phyloP scores from a whole-genome alignment of 1,140 invertebrate genomes.

The Ceratitis capitata region DNA sequence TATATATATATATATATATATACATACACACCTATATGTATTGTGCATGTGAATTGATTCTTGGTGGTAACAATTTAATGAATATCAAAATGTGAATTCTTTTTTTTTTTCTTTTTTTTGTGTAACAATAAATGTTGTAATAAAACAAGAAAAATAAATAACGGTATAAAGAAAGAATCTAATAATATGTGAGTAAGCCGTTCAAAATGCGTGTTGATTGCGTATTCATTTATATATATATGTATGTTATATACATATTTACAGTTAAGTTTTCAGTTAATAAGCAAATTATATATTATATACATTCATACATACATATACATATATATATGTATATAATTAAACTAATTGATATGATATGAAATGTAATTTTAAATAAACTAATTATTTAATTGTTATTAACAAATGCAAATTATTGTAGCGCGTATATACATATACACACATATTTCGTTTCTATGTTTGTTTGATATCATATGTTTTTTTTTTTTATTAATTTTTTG shows the following conservation, averaged over 20 bases:
- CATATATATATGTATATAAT: too few relatives aligned
- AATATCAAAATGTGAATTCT: not conserved
- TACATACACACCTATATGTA: not conserved
- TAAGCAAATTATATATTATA: slow-evolving; percentile 4
- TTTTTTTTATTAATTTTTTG: not conserved
- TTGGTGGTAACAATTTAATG: not conserved
- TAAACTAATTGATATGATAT: slow-evolving; percentile 8
- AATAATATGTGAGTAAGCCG: not conserved
- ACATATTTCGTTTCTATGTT: too few relatives aligned
- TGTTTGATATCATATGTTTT: too few relatives aligned
- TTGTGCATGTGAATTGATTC: not conserved
- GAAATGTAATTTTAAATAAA: not conserved
- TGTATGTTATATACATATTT: not conserved
- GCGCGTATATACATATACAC: too few relatives aligned
- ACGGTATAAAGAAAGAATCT: not conserved
- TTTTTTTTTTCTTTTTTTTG: too few relatives aligned
- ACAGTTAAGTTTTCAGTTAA: slow-evolving; percentile 22
- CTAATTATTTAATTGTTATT: slow-evolving; percentile 6
- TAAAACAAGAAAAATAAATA: not conserved
- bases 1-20: not conserved
- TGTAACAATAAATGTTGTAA: not conserved
- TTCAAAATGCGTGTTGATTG: slow-evolving; percentile 20
- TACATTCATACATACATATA: too few relatives aligned
- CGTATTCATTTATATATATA: too few relatives aligned
- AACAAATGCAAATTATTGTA: not conserved